Conservation (phyloP, 2,797 vertebrate genomes). For the Phrynocephalus guinanensis region DNA sequence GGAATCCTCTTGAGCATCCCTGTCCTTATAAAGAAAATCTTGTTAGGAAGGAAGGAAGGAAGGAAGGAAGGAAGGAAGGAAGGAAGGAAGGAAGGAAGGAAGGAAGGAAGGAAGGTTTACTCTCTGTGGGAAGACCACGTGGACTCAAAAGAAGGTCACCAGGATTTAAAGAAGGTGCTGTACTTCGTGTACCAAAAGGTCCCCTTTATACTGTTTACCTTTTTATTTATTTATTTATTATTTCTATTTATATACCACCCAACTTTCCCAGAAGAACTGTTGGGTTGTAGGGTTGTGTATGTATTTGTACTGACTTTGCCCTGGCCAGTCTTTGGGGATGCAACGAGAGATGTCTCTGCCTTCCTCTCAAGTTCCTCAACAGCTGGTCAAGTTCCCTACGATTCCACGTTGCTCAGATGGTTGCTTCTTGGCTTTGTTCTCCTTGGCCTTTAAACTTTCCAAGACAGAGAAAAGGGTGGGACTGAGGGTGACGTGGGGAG, state of each 20-base stretch:
- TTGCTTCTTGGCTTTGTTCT: not conserved
- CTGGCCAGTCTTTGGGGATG: not conserved
- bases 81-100: too few relatives aligned
- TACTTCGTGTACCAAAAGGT: not conserved
- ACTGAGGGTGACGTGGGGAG: not conserved
- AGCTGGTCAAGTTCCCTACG: not conserved
- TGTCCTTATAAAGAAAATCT: not conserved
- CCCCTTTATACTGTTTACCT: not conserved
- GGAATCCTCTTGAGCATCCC: fast-evolving
- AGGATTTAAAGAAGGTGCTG: not conserved
- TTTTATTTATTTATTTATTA: too few relatives aligned
- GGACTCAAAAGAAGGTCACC: not conserved
- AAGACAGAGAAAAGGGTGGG: not conserved
- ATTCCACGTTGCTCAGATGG: not conserved
- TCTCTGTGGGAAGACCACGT: not conserved
- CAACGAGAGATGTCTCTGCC: not conserved
- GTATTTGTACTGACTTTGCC: fast-evolving
- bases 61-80: too few relatives aligned
- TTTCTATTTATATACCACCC: too few relatives aligned
- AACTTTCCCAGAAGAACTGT: too few relatives aligned
- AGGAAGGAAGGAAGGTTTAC: not conserved
- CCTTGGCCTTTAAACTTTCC: not conserved
- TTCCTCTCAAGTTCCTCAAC: not conserved
- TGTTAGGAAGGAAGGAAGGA: too few relatives aligned
- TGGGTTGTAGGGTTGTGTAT: not conserved